Evolutionary conservation across 2,888 invertebrate genomes (phyloP).

Genomic region (Lutraria lutraria): DNA sequence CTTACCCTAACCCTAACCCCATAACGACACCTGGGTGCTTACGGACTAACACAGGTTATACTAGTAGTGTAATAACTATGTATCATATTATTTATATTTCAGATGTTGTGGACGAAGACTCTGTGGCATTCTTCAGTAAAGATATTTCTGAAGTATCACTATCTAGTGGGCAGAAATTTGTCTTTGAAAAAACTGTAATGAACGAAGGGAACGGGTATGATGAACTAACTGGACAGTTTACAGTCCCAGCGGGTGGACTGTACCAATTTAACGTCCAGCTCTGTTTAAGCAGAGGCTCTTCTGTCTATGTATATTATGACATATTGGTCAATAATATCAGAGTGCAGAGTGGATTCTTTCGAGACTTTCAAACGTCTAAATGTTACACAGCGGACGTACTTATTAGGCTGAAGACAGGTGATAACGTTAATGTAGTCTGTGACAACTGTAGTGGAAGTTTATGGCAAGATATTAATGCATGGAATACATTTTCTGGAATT

Average conservation of each 20-base stretch:
- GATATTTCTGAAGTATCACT: background rate
- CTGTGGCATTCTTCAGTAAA: background rate
- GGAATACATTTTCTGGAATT: background rate
- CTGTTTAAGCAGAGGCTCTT: background rate
- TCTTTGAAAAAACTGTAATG: background rate
- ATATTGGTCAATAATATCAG: background rate
- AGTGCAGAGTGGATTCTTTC: background rate
- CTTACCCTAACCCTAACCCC: too few species aligned
- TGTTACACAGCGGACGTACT: background rate
- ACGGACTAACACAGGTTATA: too few species aligned
- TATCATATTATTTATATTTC: too few species aligned
- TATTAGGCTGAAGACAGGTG: background rate
- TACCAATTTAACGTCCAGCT: background rate
- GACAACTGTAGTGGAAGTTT: background rate
- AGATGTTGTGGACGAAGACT: background rate
- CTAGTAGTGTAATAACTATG: background rate
- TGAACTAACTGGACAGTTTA: background rate
- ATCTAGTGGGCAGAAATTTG: background rate
- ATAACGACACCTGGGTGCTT: too few species aligned
- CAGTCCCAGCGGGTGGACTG: background rate
- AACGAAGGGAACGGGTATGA: background rate
- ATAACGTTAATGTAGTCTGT: background rate
- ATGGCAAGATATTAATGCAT: background rate
- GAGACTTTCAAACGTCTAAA: background rate
- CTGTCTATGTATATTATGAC: background rate